These are phyloP conservation scores for Calonectris borealis DNA, from an alignment of 2,113 vertebrate species.

Conservation along the genomic window DNA sequence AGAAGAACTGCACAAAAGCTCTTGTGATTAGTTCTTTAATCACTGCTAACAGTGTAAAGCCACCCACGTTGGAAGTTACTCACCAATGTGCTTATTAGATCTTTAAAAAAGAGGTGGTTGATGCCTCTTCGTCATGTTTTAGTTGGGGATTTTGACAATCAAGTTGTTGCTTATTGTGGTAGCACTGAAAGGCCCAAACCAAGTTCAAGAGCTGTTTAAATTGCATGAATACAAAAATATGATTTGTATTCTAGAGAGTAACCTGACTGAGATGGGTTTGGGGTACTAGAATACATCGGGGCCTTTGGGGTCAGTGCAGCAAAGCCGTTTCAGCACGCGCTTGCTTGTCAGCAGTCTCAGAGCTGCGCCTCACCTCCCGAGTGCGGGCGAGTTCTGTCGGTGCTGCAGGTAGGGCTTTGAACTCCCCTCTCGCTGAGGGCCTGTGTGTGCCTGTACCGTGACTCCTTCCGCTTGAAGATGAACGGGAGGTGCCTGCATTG, in stretches of 20 bases:
- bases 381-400: accelerated
- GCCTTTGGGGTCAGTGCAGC: not conserved
- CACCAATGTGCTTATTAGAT: not conserved
- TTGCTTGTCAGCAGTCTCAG: not conserved
- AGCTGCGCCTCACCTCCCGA: accelerated
- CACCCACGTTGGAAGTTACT: accelerated
- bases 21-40: not conserved
- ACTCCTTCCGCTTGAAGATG: not conserved
- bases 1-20: not conserved
- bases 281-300: accelerated
- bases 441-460: accelerated
- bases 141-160: not conserved
- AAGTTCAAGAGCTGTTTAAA: not conserved
- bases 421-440: not conserved
- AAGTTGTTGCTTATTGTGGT: not conserved
- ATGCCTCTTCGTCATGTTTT: not conserved
- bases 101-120: not conserved
- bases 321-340: not conserved
- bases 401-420: not conserved
- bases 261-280: not conserved
- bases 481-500: accelerated
- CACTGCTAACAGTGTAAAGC: not conserved
- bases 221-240: accelerated
- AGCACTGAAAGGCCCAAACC: not conserved
- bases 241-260: not conserved